Evolutionary conservation across 1,140 invertebrate genomes (phyloP), one percentile per base, ranked within the genome.

Genomic region (Frieseomelitta varia): DNA sequence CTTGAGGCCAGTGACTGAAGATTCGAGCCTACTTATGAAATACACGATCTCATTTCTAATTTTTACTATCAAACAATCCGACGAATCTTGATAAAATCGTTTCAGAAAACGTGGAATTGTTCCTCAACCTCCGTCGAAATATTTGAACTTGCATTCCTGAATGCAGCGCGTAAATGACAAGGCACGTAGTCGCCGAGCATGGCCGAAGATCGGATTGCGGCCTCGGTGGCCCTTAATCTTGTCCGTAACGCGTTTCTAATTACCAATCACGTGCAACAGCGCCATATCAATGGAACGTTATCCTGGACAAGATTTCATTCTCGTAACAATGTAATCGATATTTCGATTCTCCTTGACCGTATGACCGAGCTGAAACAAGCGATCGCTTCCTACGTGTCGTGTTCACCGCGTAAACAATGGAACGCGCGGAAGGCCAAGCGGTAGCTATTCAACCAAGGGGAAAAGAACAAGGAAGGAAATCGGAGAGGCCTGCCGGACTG

Each of bases 321-420:
- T 61, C 39, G 55, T 84, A 84, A 79, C 81, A 72, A 68, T 61
- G 75, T 76, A 79, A 76, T 76, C 75, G 75, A 79, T 71, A 72
- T 79, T 79, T 84, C 55, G 75, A 79, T 79, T 84, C 76, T 84
- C 81, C 81, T 84, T 84, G 81, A 84, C 76, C 81, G 76, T 79
- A 84, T 78, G 81, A 84, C 67, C 81, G 75, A 79, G 81, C 67
- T 79, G 65, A 47, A 84, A 84, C 81, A 84, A 84, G 67, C 56
- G 56, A 72, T 79, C 65, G 76, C 76, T 84, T 84, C 76, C 67
- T 79, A 79, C 63, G 63, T 58, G 53, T 81, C 80, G 71, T 65
- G 63, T 82, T 76, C 47, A 3, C 34, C 55, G 30, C 24, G 21
- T 14, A 82, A 51, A 82, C 81, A 84, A 84, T 79, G 47, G 55